phyloP scores from a whole-genome alignment of 1,140 invertebrate genomes.

The Drosophila truncata region DNA sequence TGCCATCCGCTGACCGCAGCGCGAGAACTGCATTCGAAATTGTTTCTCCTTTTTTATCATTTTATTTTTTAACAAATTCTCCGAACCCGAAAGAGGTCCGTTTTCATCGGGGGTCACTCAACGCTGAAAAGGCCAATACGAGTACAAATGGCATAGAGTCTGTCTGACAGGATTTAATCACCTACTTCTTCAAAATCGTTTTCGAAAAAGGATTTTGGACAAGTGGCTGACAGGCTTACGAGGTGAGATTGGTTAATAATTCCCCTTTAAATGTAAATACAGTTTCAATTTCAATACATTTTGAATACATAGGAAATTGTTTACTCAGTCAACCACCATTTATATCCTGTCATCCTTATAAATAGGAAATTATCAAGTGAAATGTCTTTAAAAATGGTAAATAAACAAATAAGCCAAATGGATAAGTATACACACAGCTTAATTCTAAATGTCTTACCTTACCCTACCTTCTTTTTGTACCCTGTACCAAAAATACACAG shows the following conservation, averaged over 20 bases:
- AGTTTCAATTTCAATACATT: background rate
- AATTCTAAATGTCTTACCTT: too few species aligned
- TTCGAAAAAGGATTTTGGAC: constrained; percentile 72
- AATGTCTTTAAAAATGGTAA: too few species aligned
- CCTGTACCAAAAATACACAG: too few species aligned
- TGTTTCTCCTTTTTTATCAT: constrained; percentile 42
- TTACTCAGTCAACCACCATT: too few species aligned
- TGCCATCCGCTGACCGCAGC: constrained; percentile 58
- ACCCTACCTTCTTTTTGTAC: too few species aligned
- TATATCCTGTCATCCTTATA: too few species aligned
- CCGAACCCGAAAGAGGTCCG: constrained; percentile 18
- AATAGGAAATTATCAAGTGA: too few species aligned
- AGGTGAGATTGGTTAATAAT: constrained; percentile 20
- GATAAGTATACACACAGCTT: too few species aligned
- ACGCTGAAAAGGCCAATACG: constrained; percentile 48
- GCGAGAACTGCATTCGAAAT: constrained; percentile 64
- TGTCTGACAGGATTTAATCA: constrained; percentile 26
- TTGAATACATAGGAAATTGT: too few species aligned
- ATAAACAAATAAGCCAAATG: too few species aligned
- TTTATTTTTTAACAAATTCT: constrained; percentile 32
- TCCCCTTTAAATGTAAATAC: background rate
- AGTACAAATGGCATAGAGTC: constrained; percentile 42
- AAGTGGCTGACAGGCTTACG: constrained; percentile 51
- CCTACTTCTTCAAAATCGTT: constrained; percentile 39
- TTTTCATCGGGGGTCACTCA: constrained; percentile 10